Base-by-base conservation (phyloP, 2,888 invertebrate genomes). In the Teinopalpus imperialis region DNA sequence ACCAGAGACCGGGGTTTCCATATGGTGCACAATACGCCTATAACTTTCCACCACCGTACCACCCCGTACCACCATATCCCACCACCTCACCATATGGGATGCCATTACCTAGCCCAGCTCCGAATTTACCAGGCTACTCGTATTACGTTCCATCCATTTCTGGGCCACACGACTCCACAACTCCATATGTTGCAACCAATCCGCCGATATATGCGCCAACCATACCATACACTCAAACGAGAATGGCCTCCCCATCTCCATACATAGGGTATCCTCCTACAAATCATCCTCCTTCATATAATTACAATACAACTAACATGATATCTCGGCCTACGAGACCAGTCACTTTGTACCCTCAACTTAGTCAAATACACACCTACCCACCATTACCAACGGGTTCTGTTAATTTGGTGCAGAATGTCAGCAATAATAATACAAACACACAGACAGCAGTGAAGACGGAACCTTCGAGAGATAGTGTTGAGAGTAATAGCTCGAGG, bases 261-360 rank as follows among this genome's bases (percentile, higher is more conserved):
- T 86, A 83, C 53, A 57, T 66, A 0, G 61, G 59, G 0, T 81
- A 82, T 44, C 74, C 75, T 0, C 65, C 74, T 0, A 49, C 52
- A 0, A 52, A 53, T 3, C 58, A 58, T 20, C 39, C 60, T 0
- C 61, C 69, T 0, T 43, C 69, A 0, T 87, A 83, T 54, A 87
- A 85, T 51, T 87, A 81, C 45, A 78, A 55, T 26, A 82, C 83
- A 1, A 87, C 87, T 0, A 87, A 83, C 26, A 74, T 88, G 81
- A 83, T 87, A 53, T 60, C 85, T 0, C 59, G 85, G 21, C 76
- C 83, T 0, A 66, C 81, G 0, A 61, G 77, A 8, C 83, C 85
- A 0, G 55, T 56, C 4, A 59, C 35, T 8, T 20, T 86, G 14
- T 86, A 86, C 44, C 85, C 87, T 0, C 78, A 77, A 43, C 44